Evolutionary conservation across 1,140 invertebrate genomes (phyloP), one percentile per base, ranked within the genome.

Genomic region (Phocides pigmalion): DNA sequence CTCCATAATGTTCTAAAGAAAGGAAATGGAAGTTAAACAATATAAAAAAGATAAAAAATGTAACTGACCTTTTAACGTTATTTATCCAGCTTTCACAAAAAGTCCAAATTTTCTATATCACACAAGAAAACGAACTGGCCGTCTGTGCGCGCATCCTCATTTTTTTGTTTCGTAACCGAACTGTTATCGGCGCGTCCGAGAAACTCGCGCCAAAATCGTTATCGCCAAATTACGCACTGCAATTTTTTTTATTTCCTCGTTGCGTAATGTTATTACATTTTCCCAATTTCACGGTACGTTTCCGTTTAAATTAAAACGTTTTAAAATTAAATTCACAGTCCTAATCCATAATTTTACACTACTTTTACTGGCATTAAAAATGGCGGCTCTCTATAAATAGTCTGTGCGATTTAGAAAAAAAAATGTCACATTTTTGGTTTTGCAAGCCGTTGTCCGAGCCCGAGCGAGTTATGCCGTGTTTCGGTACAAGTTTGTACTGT

Each of bases 281-380:
- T 83, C 81, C 64, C 74, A 83, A 83, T 83, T 86, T 83, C 79
- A 86, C 76, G 79, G 65, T 62, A 72, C 63, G 39, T 39, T 53
- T 71, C 68, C 44, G 41, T 54, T 64, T 20, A 44, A 68, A 47
- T 59, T 46, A 70, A 66, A 70, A 67, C 66, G 69, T n/a, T 74
- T 76, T 74, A 53, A 59, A 42, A 68, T 68, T 68, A 63, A 73
- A 66, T 69, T 64, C 72, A 72, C 70, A 67, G 66, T 80, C 68
- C 51, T 59, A 64, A 72, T 53, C 44, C 54, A 49, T 59, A 50
- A 66, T 37, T 53, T 54, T 32, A 46, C 56, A 62, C 42, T 47
- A 67, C 22, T 66, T 66, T 66, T 59, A 20, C 58, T 61, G 28
- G 50, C 65, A 67, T 51, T 51, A 62, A 58, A 62, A 67, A 63